Evolutionary conservation across 2,113 vertebrate species (phyloP).

Genomic region (Oceanodroma tethys): DNA sequence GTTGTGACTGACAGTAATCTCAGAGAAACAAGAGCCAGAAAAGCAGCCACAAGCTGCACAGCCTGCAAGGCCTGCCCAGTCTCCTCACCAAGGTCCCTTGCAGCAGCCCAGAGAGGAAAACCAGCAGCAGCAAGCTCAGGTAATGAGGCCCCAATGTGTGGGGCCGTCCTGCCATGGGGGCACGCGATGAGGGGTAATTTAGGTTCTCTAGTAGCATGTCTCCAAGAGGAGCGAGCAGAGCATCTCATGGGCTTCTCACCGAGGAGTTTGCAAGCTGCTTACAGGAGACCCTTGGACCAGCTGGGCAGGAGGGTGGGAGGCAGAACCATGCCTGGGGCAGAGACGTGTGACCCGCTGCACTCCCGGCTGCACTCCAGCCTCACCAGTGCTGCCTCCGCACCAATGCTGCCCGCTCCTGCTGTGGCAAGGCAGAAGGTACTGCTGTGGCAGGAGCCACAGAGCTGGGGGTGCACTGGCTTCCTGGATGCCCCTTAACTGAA

Average conservation of each 20-base stretch:
- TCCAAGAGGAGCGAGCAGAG: not conserved
- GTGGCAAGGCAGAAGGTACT: not conserved
- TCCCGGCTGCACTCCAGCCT: not conserved
- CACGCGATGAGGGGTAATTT: not conserved
- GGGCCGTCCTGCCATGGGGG: not conserved
- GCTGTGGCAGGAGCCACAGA: not conserved
- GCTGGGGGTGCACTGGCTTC: not conserved
- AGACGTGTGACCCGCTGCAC: accelerated
- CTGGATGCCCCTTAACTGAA: not conserved
- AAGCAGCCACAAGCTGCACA: not conserved
- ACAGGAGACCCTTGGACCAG: not conserved
- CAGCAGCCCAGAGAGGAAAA: not conserved
- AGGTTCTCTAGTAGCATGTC: not conserved
- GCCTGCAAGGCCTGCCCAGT: not conserved
- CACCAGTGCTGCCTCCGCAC: not conserved
- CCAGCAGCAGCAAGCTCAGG: not conserved
- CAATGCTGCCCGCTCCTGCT: not conserved
- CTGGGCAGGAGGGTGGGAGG: not conserved
- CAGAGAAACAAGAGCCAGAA: not conserved
- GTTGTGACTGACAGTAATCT: accelerated
- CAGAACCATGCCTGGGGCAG: not conserved
- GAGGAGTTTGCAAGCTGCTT: not conserved
- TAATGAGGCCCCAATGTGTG: not conserved
- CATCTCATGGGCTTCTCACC: not conserved
- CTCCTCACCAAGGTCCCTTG: not conserved